Evolutionary conservation across 1,140 invertebrate genomes (phyloP), one percentile per base, ranked within the genome.

Genomic region (Monomorium pharaonis): DNA sequence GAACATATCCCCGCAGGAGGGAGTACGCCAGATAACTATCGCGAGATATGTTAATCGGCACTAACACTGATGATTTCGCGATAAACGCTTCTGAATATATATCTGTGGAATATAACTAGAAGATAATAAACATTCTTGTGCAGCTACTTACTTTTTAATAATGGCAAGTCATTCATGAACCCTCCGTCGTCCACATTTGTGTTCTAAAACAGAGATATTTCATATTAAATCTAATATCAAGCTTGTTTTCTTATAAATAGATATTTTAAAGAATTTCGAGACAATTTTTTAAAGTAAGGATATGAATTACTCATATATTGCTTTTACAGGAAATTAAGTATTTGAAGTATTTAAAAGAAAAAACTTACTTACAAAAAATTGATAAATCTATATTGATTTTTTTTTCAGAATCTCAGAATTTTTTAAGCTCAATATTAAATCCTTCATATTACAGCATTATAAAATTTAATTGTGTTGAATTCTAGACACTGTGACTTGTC

Each of bases 91-190:
- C 21, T 51, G n/a, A 54, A 21, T n/a, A 44, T 10, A 44, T 7
- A 44, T 12, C 10, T 10, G 12, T 21, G n/a, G 51, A 21, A 54
- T 21, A 54, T 21, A 44, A n/a, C n/a, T 7, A 44, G 2, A 14
- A 70, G 24, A 75, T 24, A 16, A 1, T 37, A 21, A 37, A 9
- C 1, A 18, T 24, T 49, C 37, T 12, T 54, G n/a, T n/a, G 33
- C 30, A 24, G 62, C 67, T 88, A 97, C 97, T 98, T 95, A 98
- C 98, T 98, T 97, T 98, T 98, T 90, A 98, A 96, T 88, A 98
- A 96, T 86, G 98, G 98, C 93, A 98, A 95, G 92, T 98, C 98
- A 87, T 97, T 98, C 96, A 98, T 98, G 94, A 98, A 98, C 24
- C 97, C 97, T 80, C 97, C 97, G 91, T 98, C 98, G 93, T 98